These are phyloP conservation scores for Oppia nitens DNA, from an alignment of 1,140 invertebrate genomes.

Conservation along the genomic window DNA sequence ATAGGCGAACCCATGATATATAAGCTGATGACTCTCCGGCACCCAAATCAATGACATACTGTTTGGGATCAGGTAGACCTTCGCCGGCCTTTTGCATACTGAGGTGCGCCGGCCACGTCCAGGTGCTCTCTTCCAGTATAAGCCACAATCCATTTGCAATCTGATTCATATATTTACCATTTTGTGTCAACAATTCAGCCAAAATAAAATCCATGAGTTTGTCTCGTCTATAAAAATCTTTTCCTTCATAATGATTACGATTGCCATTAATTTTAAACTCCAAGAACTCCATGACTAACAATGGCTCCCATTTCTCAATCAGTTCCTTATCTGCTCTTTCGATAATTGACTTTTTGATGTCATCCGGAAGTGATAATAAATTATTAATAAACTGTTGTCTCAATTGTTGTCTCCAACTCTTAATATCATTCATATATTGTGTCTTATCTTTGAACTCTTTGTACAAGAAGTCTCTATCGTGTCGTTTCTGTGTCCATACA, in stretches of 20 bases:
- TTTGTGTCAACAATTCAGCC: background rate
- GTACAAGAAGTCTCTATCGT: too few relatives aligned
- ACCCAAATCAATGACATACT: background rate
- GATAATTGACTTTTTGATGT: background rate
- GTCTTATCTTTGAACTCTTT: too few relatives aligned
- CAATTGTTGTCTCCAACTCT: background rate
- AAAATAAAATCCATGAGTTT: background rate
- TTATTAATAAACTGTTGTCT: background rate
- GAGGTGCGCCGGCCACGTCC: constrained; percentile 2
- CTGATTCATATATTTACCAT: constrained; percentile 5
- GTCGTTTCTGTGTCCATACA: too few relatives aligned
- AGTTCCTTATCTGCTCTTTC: background rate
- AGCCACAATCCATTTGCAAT: constrained; percentile 11
- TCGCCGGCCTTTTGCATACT: background rate
- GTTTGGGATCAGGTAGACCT: background rate
- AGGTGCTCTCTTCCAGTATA: constrained; percentile 12
- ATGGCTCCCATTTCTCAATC: background rate
- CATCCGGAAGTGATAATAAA: background rate
- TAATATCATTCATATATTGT: background rate
- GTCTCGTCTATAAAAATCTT: background rate
- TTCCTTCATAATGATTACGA: background rate
- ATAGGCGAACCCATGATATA: constrained; percentile 1
- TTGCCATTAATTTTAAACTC: background rate
- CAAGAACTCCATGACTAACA: background rate
- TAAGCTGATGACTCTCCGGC: background rate